Evolutionary conservation across 2,888 invertebrate species (phyloP), one percentile per base, ranked within the genome.

Genomic region (Bibio marci): DNA sequence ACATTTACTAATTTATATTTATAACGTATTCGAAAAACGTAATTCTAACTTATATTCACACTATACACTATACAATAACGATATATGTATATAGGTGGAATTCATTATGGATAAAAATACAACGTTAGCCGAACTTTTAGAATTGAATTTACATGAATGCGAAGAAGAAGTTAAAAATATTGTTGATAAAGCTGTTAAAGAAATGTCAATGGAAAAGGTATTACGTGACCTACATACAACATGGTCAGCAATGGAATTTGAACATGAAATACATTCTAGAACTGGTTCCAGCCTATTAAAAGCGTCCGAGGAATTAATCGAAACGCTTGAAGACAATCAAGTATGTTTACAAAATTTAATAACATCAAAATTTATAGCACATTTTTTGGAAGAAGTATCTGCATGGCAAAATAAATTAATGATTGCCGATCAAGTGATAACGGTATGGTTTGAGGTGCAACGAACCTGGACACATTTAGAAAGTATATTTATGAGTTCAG

Each of bases 191-290:
- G 92, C 95, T 0, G 91, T 92, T 1, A 95, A 95, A 63, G 95
- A 95, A 66, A 91, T 92, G 87, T 87, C 90, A 3, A 95, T 95
- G 92, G 95, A 95, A 61, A 94, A 92, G 58, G 80, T 83, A 40
- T 67, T 95, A 37, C 75, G 85, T 47, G 94, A 95, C 52, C 63
- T 95, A 41, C 78, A 92, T 52, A 71, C 76, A 4, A 94, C 90
- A 1, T 95, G 95, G 62, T 80, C 86, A 33, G 71, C 75, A 2
- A 86, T 92, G 86, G 87, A 88, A 61, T 92, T 94, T 55, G 83
- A 86, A 51, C 79, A 86, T 61, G 92, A 94, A 59, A 65, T 73
- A 38, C 94, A 95, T 60, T 63, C 78, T 4, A 69, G 94, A 53
- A 95, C 94, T 11, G 76, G 80, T n/a, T 83, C 82, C 50, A 76